These are phyloP conservation scores for Chitala chitala DNA, from an alignment of 2,113 vertebrate genomes.

Conservation along the genomic window DNA sequence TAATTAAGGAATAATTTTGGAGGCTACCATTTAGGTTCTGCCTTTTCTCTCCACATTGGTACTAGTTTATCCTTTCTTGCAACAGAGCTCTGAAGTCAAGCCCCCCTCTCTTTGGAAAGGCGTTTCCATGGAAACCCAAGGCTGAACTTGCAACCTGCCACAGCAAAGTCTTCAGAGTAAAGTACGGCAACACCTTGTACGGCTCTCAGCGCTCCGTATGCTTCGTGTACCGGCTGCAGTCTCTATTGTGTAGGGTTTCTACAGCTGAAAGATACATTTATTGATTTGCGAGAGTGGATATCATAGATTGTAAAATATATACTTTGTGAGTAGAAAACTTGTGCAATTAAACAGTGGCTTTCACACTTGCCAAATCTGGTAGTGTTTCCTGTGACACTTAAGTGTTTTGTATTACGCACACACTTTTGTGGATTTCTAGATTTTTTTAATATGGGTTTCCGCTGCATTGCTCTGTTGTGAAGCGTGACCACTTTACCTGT, in stretches of 20 bases:
- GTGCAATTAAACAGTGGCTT: neutral
- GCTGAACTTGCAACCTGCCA: conserved; percentile 9
- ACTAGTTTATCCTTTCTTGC: conserved; percentile 2
- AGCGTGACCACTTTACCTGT: neutral
- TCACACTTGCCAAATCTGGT: neutral
- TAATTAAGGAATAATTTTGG: conserved; percentile 7
- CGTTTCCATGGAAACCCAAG: conserved; percentile 20
- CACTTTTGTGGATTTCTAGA: neutral
- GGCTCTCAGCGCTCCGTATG: neutral
- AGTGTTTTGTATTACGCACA: neutral
- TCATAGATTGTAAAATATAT: neutral
- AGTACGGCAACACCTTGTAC: neutral
- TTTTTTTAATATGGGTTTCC: neutral
- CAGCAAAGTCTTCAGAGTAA: conserved; percentile 1
- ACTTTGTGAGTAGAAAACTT: too few relatives aligned
- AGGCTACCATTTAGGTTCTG: conserved; percentile 1
- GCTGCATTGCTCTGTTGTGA: neutral
- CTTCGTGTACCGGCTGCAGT: neutral
- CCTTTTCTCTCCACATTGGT: neutral
- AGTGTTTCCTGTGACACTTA: neutral
- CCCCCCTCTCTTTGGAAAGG: conserved; percentile 12
- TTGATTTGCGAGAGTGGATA: neutral
- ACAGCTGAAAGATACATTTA: neutral
- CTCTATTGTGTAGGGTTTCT: neutral
- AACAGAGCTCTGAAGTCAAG: conserved; percentile 22